These are phyloP conservation scores for Ciconia boyciana DNA, from an alignment of 2,113 vertebrate genomes.

Conservation along the genomic window DNA sequence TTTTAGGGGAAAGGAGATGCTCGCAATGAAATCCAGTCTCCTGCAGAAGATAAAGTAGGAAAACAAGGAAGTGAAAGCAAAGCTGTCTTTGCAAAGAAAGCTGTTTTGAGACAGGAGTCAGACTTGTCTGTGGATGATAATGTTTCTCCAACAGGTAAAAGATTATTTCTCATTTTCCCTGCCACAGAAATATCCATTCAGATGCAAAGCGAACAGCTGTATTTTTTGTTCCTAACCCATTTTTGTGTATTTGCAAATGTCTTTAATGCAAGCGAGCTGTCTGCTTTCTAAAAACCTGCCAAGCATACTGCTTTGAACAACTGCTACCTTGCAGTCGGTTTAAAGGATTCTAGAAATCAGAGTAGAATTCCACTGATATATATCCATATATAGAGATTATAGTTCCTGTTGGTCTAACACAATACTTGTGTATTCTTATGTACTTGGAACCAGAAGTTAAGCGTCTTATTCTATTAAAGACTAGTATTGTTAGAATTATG, in stretches of 20 bases:
- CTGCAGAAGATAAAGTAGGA: neutral
- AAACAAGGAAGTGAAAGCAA: conserved; percentile 31
- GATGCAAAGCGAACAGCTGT: neutral
- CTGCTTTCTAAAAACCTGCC: neutral
- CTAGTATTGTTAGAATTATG: neutral
- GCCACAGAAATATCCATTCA: neutral
- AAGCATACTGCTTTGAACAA: neutral
- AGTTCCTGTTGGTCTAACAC: neutral
- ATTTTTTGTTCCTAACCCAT: neutral
- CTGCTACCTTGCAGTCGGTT: neutral
- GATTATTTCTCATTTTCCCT: neutral
- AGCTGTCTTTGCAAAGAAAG: neutral
- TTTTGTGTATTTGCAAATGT: neutral
- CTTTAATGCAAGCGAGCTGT: neutral
- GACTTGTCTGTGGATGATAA: neutral
- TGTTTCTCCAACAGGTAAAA: conserved; percentile 57
- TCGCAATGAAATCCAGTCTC: neutral
- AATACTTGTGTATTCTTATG: neutral
- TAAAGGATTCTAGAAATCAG: neutral
- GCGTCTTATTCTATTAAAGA: neutral
- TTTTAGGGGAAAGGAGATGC: conserved; percentile 28
- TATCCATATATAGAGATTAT: neutral
- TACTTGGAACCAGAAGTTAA: neutral
- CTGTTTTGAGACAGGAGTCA: conserved; percentile 2
- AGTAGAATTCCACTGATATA: neutral